Conservation (phyloP, 2,797 vertebrate species). For the Takifugu ocellatus region DNA sequence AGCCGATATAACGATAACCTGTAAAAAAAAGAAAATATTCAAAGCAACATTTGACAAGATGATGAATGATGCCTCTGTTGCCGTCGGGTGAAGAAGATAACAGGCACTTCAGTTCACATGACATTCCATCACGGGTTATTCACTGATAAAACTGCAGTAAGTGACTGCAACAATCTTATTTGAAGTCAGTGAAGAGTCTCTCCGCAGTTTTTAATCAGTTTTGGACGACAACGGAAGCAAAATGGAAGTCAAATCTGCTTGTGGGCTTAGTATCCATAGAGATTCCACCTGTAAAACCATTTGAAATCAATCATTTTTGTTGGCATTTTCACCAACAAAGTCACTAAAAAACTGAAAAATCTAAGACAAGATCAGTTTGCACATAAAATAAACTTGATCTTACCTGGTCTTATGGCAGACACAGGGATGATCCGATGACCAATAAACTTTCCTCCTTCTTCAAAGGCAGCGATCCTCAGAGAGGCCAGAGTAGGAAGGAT, state of each 20-base stretch:
- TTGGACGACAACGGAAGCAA: constrained; percentile 3
- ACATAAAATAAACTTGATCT: not conserved
- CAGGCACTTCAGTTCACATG: not conserved
- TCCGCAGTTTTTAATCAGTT: not conserved
- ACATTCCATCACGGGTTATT: not conserved
- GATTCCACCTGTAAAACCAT: no score
- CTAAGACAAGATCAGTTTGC: not conserved
- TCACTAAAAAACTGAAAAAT: not conserved
- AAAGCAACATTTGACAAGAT: constrained; percentile 1
- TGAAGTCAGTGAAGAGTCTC: constrained; percentile 1
- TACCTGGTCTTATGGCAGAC: constrained; percentile 90
- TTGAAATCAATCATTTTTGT: no score
- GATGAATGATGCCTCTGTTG: not conserved
- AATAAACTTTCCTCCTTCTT: constrained; percentile 95
- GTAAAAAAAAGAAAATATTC: not conserved
- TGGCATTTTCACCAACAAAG: not conserved
- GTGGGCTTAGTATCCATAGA: no score
- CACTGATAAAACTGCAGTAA: not conserved
- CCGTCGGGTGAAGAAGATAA: not conserved
- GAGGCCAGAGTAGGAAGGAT: constrained; percentile 94
- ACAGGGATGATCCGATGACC: constrained; percentile 95
- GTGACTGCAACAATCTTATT: constrained; percentile 4
- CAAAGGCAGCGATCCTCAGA: constrained; percentile 90
- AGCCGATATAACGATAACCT: constrained; percentile 95
- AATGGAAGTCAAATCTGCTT: no score